phyloP scores from a whole-genome alignment of 2,888 invertebrate species.

The Oscheius sp. region DNA sequence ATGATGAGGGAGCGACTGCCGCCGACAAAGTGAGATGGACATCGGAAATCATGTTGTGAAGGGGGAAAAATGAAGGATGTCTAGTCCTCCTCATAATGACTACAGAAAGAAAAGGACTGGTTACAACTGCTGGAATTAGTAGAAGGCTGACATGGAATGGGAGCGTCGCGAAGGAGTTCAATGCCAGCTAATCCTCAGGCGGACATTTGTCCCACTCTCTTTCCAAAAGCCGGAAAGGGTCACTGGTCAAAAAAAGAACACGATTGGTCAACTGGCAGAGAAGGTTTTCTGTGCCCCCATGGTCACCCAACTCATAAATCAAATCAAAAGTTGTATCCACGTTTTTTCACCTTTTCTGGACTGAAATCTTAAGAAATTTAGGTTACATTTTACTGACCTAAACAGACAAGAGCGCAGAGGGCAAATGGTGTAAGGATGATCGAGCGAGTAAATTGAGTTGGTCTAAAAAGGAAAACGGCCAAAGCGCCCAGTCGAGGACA shows the following conservation, averaged over 20 bases:
- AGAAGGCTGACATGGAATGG: neutral
- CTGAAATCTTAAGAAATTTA: too few species aligned
- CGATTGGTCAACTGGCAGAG: too few species aligned
- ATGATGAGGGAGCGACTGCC: neutral
- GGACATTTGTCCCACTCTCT: neutral
- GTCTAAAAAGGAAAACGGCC: neutral
- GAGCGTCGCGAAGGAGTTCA: slow-evolving; percentile 25
- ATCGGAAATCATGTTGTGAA: too few species aligned
- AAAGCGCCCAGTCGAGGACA: neutral
- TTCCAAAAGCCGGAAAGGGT: neutral
- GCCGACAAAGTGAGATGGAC: too few species aligned
- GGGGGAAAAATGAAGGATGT: too few species aligned
- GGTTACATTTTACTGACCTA: too few species aligned
- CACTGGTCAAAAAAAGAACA: neutral
- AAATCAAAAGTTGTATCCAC: too few species aligned
- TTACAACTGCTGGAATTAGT: neutral
- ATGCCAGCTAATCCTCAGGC: slow-evolving; percentile 28
- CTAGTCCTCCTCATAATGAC: neutral
- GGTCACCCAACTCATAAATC: too few species aligned
- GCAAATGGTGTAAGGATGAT: too few species aligned
- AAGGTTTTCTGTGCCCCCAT: too few species aligned
- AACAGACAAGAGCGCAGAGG: neutral
- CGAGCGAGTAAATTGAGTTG: slow-evolving; percentile 20
- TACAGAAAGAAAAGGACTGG: neutral
- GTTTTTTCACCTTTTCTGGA: too few species aligned